Evolutionary conservation across 1,140 invertebrate species (phyloP).

Genomic region (Lepidurus arcticus): DNA sequence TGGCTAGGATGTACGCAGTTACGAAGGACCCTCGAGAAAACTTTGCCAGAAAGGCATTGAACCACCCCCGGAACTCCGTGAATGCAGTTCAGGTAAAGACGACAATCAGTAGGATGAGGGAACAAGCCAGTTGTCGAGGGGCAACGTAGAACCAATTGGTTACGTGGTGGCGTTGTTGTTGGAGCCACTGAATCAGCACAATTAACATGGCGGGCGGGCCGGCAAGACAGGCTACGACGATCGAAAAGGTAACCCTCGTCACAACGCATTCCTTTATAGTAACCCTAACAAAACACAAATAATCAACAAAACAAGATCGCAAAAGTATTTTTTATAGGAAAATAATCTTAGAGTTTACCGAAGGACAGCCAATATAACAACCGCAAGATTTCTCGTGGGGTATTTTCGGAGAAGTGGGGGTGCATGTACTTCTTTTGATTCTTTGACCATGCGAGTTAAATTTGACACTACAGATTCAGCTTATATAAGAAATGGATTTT

Average conservation of each 20-base stretch:
- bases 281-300: not conserved
- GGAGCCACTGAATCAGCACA: not conserved
- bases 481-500: too few species aligned
- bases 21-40: slow-evolving; percentile 55
- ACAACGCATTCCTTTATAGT: not conserved
- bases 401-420: not conserved
- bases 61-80: slow-evolving; percentile 54
- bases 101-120: slow-evolving; percentile 58
- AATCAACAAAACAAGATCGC: not conserved
- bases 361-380: not conserved
- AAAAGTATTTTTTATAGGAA: not conserved
- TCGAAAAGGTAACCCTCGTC: not conserved
- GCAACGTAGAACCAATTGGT: not conserved
- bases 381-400: slow-evolving; percentile 1
- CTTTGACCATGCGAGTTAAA: not conserved
- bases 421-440: not conserved
- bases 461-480: not conserved
- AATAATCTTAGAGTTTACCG: not conserved
- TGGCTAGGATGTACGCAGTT: slow-evolving; percentile 60
- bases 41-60: slow-evolving; percentile 58
- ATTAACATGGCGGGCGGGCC: not conserved
- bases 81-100: slow-evolving; percentile 62
- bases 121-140: slow-evolving; percentile 46
- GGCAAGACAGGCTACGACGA: not conserved
- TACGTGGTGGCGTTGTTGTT: not conserved